Percentiles rank a stretch among this genome's conserved stretches.
Evolutionary conservation across 2,113 vertebrate genomes (phyloP).

Genomic region (Procavia capensis): DNA sequence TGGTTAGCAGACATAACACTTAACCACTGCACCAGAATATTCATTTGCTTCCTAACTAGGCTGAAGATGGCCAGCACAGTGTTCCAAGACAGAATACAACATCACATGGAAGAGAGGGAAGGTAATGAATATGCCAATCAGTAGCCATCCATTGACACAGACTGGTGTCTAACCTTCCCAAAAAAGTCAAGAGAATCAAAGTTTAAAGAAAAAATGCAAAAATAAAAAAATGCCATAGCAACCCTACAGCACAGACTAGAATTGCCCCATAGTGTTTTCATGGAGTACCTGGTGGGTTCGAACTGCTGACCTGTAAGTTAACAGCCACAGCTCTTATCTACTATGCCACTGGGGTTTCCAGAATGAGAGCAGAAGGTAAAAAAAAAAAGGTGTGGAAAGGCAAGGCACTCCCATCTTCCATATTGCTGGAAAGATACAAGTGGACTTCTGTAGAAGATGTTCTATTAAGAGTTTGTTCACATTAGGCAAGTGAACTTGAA

Average conservation of each 20-base stretch:
- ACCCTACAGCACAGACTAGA: too few relatives aligned
- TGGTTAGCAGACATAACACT: too few relatives aligned
- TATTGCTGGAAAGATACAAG: not conserved
- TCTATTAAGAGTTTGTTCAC: not conserved
- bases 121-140: not conserved
- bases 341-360: too few relatives aligned
- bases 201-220: too few relatives aligned
- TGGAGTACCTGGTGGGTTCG: too few relatives aligned
- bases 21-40: too few relatives aligned
- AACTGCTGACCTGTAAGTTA: too few relatives aligned
- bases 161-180: not conserved
- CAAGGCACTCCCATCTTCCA: not conserved
- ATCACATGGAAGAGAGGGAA: not conserved
- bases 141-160: not conserved
- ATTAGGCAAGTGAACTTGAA: not conserved
- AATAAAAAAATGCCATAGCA: too few relatives aligned
- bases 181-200: not conserved
- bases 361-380: not conserved
- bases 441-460: not conserved
- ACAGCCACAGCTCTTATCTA: too few relatives aligned
- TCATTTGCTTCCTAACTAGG: not conserved
- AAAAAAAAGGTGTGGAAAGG: not conserved
- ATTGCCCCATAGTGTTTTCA: too few relatives aligned
- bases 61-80: not conserved
- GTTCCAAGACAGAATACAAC: not conserved